These are phyloP conservation scores for Dendrolimus pini DNA, from an alignment of 2,888 invertebrate genomes.

Conservation along the genomic window DNA sequence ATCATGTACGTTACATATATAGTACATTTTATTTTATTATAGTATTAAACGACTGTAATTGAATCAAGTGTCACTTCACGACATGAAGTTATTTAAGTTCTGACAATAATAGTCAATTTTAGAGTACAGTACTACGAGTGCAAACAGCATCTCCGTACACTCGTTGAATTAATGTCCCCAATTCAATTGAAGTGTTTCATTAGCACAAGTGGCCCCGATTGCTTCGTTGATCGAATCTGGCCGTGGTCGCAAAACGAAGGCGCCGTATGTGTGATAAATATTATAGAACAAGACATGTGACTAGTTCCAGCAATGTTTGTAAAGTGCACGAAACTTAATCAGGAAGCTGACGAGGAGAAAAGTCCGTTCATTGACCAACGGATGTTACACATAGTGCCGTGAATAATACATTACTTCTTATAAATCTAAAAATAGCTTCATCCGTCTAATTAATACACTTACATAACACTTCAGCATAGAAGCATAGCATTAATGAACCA, in stretches of 20 bases:
- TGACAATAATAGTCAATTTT: constrained; percentile 14
- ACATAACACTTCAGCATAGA: background rate
- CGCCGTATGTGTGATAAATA: constrained; percentile 19
- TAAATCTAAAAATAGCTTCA: background rate
- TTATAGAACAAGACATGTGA: background rate
- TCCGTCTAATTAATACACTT: background rate
- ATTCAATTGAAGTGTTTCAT: constrained; percentile 76
- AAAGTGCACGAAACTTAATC: too few species aligned
- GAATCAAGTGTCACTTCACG: too few species aligned
- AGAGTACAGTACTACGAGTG: constrained; percentile 32
- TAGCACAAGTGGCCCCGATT: constrained; percentile 76
- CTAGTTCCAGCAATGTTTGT: background rate
- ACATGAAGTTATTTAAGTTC: background rate
- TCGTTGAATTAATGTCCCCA: constrained; percentile 71
- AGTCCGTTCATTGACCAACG: constrained; percentile 6
- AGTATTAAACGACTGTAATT: too few species aligned
- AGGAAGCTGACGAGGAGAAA: constrained; percentile 3
- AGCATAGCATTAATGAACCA: background rate
- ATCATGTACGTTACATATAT: too few species aligned
- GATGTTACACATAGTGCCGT: constrained; percentile 2
- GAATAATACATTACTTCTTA: background rate
- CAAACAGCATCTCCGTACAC: constrained; percentile 52
- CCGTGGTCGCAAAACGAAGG: constrained; percentile 47
- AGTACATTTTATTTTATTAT: too few species aligned
- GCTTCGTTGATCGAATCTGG: constrained; percentile 62